phyloP scores from a whole-genome alignment of 2,113 vertebrate genomes.

The Ginglymostoma cirratum region DNA sequence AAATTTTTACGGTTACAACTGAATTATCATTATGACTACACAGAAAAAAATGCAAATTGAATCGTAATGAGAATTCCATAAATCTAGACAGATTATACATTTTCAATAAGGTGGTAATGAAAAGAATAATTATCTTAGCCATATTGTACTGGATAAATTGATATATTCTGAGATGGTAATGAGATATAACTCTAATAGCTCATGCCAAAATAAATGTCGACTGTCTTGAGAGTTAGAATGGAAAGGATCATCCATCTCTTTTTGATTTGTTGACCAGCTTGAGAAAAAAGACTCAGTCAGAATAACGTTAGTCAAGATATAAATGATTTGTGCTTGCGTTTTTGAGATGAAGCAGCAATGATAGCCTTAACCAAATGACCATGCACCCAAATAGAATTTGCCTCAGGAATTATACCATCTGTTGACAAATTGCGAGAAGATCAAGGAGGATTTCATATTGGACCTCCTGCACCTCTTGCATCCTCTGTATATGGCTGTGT shows the following conservation, averaged over 20 bases:
- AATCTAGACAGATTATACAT: neutral
- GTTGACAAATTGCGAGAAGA: slow-evolving; percentile 31
- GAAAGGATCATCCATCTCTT: neutral
- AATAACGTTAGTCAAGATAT: neutral
- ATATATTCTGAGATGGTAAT: neutral
- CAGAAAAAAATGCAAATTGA: neutral
- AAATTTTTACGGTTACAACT: neutral
- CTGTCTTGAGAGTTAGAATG: neutral
- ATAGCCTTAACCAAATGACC: neutral
- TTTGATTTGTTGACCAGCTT: neutral
- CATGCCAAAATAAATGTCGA: neutral
- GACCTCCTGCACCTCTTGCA: slow-evolving; percentile 28
- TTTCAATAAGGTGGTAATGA: neutral
- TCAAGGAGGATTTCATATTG: slow-evolving; percentile 25
- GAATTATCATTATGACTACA: neutral
- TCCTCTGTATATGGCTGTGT: neutral
- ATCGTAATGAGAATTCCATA: neutral
- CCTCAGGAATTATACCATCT: slow-evolving; percentile 19
- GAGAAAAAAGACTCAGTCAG: neutral
- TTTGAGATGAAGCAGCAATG: neutral
- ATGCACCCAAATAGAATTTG: neutral
- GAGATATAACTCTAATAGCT: neutral
- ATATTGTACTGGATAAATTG: neutral
- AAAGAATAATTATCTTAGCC: neutral
- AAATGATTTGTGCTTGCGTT: neutral